Percentiles rank a stretch among this genome's conserved stretches.
phyloP scores from a whole-genome alignment of 2,113 vertebrate species.

The Fregetta grallaria region DNA sequence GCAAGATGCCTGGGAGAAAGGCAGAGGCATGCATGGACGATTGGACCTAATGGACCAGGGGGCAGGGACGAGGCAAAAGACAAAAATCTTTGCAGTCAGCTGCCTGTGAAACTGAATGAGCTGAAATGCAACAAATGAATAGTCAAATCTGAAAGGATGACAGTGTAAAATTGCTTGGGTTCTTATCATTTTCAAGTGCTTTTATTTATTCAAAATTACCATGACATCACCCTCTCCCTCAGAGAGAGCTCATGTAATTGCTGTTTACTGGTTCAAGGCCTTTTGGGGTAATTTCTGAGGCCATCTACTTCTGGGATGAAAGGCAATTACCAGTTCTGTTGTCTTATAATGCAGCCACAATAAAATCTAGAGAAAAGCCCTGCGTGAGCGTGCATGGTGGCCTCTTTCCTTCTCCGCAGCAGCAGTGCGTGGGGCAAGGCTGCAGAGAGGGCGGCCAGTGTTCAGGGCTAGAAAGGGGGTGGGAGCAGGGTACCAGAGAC shows the following conservation, averaged over 20 bases:
- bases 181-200: conserved; percentile 30
- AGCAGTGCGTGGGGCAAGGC: not conserved
- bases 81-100: not conserved
- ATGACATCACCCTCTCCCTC: conserved; percentile 31
- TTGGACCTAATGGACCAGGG: not conserved
- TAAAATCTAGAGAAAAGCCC: not conserved
- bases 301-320: not conserved
- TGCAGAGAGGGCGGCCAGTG: not conserved
- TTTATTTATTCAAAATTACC: conserved; percentile 42
- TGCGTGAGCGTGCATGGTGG: fast-evolving
- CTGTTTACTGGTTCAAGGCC: conserved; percentile 31
- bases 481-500: not conserved
- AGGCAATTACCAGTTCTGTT: not conserved
- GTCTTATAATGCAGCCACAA: not conserved
- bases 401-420: not conserved
- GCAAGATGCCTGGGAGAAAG: not conserved
- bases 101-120: not conserved
- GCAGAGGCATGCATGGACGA: fast-evolving
- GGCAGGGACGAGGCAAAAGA: not conserved
- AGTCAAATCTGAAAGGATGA: conserved; percentile 19
- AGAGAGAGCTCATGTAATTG: not conserved
- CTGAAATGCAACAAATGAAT: not conserved
- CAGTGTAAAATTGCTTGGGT: not conserved
- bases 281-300: conserved; percentile 23
- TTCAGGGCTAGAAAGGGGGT: not conserved